Evolutionary conservation across 2,888 invertebrate species (phyloP).

Genomic region (Aproaerema taeniolella): DNA sequence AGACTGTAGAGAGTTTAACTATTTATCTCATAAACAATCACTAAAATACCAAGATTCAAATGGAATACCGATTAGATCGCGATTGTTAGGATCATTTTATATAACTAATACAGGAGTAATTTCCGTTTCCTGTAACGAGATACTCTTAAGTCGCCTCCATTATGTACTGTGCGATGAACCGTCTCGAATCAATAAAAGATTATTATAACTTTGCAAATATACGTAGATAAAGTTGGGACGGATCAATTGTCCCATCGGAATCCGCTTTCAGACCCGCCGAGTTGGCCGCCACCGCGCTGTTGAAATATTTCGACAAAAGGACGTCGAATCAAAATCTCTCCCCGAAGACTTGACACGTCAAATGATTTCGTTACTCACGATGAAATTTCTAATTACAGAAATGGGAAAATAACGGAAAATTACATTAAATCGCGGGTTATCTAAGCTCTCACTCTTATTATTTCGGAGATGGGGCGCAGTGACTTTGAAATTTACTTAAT

Average conservation of each 20-base stretch:
- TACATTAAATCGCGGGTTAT: slow-evolving; percentile 54
- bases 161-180: slow-evolving; percentile 23
- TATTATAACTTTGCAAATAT: slow-evolving; percentile 32
- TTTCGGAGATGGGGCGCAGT: slow-evolving; percentile 46
- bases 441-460: slow-evolving; percentile 54
- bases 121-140: slow-evolving; percentile 14
- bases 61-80: slow-evolving; percentile 1
- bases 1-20: too few relatives aligned
- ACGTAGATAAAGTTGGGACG: slow-evolving; percentile 24
- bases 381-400: slow-evolving; percentile 46
- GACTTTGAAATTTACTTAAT: slow-evolving; percentile 64
- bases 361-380: slow-evolving; percentile 37
- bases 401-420: slow-evolving; percentile 49
- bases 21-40: too few relatives aligned
- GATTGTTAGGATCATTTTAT: slow-evolving; percentile 2
- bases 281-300: slow-evolving; percentile 21
- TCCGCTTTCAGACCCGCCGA: slow-evolving; percentile 25
- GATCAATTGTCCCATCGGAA: slow-evolving; percentile 32
- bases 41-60: too few relatives aligned
- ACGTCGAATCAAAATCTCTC: slow-evolving; percentile 27
- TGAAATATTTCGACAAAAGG: slow-evolving; percentile 32
- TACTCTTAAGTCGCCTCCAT: slow-evolving; percentile 9
- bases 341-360: slow-evolving; percentile 32
- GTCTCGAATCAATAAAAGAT: slow-evolving; percentile 29
- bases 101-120: slow-evolving; percentile 11